Evolutionary conservation across 2,797 vertebrate genomes (phyloP).

Genomic region (Denticeps clupeoides): DNA sequence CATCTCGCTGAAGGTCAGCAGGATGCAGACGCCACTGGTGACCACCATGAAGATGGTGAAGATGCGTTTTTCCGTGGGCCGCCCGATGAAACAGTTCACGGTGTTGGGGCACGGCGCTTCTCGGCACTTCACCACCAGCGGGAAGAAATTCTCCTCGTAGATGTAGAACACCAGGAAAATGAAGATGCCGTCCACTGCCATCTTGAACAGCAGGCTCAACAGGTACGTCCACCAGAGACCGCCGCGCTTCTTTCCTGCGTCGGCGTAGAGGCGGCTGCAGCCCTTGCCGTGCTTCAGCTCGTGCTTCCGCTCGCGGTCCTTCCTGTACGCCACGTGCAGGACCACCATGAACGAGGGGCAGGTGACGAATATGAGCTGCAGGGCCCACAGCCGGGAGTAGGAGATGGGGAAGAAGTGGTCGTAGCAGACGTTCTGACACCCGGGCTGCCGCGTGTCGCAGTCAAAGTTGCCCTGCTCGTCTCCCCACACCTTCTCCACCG

Average conservation of each 20-base stretch:
- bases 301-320: conserved; percentile 62
- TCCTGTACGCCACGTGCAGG: conserved; percentile 77
- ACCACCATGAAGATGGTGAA: conserved; percentile 72
- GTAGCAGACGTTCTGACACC: conserved; percentile 78
- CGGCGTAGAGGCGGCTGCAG: conserved; percentile 41
- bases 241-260: conserved; percentile 71
- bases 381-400: conserved; percentile 79
- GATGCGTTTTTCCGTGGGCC: conserved; percentile 73
- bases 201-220: conserved; percentile 73
- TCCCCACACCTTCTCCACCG: conserved; percentile 76
- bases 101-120: conserved; percentile 66
- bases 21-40: conserved; percentile 61
- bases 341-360: conserved; percentile 79
- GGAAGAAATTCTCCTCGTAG: conserved; percentile 69
- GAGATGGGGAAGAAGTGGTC: conserved; percentile 78
- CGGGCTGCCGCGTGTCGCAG: conserved; percentile 80
- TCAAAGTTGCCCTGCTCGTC: conserved; percentile 83
- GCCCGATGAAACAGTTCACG: conserved; percentile 75
- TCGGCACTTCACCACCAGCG: conserved; percentile 66
- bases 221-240: conserved; percentile 87
- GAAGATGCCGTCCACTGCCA: conserved; percentile 59
- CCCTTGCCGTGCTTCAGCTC: conserved; percentile 42
- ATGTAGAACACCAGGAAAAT: conserved; percentile 72
- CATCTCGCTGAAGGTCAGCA: conserved; percentile 62
- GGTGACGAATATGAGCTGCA: conserved; percentile 84